These are phyloP conservation scores for Lasioglossum baleicum DNA, from an alignment of 1,140 invertebrate genomes.

Conservation along the genomic window DNA sequence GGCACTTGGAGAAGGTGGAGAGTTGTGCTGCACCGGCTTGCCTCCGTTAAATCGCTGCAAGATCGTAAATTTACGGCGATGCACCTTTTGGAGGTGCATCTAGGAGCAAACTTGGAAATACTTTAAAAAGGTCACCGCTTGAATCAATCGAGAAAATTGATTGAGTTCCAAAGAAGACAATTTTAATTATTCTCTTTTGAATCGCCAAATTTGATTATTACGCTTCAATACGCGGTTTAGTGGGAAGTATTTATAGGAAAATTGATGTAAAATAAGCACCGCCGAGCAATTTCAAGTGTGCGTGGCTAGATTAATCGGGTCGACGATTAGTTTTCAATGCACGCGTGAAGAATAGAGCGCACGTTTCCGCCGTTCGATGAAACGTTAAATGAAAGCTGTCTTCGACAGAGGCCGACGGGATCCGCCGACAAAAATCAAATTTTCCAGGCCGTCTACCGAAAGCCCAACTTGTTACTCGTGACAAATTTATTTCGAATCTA, in stretches of 20 bases:
- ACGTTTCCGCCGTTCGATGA: not conserved
- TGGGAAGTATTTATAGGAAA: too few species aligned
- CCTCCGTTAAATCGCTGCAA: constrained; percentile 42
- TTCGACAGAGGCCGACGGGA: not conserved
- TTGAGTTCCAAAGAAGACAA: too few species aligned
- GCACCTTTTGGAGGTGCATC: constrained; percentile 31
- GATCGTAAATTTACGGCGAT: constrained; percentile 59
- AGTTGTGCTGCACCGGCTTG: constrained; percentile 17
- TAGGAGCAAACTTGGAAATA: too few species aligned
- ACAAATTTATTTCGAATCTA: constrained; percentile 4
- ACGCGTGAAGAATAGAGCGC: not conserved
- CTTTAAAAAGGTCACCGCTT: not conserved
- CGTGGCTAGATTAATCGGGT: too few species aligned
- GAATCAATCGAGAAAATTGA: not conserved
- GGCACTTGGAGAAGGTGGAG: not conserved
- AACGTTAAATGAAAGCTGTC: not conserved
- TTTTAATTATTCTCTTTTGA: too few species aligned
- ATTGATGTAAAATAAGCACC: too few species aligned
- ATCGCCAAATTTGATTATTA: too few species aligned
- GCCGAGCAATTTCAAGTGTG: too few species aligned
- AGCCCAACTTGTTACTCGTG: not conserved
- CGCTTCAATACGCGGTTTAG: too few species aligned
- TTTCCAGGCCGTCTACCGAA: not conserved
- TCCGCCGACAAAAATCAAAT: not conserved
- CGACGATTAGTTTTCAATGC: too few species aligned